These are phyloP conservation scores for Philereme vetulata DNA, from an alignment of 2,888 invertebrate genomes.

Conservation along the genomic window DNA sequence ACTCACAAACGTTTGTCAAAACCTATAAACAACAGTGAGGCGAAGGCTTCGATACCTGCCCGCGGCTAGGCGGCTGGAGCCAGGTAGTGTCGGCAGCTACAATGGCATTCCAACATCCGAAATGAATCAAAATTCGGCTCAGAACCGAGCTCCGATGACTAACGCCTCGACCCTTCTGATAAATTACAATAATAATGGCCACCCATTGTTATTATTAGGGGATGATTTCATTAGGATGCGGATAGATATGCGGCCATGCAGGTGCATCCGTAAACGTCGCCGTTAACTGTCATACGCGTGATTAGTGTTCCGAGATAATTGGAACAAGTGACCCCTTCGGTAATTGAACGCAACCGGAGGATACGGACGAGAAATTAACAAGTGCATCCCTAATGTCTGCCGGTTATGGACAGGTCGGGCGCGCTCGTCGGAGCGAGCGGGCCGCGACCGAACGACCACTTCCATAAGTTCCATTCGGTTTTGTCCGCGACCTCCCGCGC, in stretches of 20 bases:
- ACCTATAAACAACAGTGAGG: slow-evolving; percentile 67
- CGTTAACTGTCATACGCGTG: slow-evolving; percentile 60
- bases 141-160: slow-evolving; percentile 56
- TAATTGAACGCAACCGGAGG: slow-evolving; percentile 28
- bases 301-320: slow-evolving; percentile 45
- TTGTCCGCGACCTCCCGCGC: slow-evolving; percentile 79
- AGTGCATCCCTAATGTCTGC: slow-evolving; percentile 64
- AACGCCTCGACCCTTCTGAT: slow-evolving; percentile 62
- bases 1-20: slow-evolving; percentile 70
- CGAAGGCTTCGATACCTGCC: slow-evolving; percentile 33
- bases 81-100: slow-evolving; percentile 74
- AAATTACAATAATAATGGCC: slow-evolving; percentile 75
- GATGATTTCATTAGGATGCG: slow-evolving; percentile 72
- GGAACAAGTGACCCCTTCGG: slow-evolving; percentile 22
- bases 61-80: slow-evolving; percentile 53
- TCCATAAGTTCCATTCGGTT: slow-evolving; percentile 72
- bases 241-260: slow-evolving; percentile 54
- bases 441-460: slow-evolving; percentile 62
- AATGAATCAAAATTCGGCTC: slow-evolving; percentile 79
- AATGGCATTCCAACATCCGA: slow-evolving; percentile 80
- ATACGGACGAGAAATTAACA: slow-evolving; percentile 49
- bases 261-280: slow-evolving; percentile 52
- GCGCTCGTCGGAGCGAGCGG: slow-evolving; percentile 72
- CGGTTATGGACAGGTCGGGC: slow-evolving; percentile 68
- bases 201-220: slow-evolving; percentile 70